These are phyloP conservation scores for Phrynosoma platyrhinos DNA, from an alignment of 2,113 vertebrate genomes.

Conservation along the genomic window DNA sequence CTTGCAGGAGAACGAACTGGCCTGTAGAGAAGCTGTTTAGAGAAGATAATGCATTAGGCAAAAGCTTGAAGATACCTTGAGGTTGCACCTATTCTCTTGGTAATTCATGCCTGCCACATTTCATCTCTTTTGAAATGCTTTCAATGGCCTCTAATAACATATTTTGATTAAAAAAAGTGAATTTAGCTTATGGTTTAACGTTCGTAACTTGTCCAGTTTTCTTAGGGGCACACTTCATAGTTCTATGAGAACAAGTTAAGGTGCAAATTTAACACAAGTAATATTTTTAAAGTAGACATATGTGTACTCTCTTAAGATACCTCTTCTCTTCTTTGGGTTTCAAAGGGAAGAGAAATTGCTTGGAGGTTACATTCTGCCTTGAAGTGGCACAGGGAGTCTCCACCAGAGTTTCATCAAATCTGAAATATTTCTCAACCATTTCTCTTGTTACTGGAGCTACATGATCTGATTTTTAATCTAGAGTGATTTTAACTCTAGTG, in stretches of 20 bases:
- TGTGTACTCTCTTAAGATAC: too few species aligned
- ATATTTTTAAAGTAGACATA: background rate
- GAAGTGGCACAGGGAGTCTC: too few species aligned
- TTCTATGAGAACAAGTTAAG: background rate
- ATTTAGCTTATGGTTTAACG: background rate
- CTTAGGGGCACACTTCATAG: background rate
- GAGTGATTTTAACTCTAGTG: too few species aligned
- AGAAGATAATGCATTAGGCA: background rate
- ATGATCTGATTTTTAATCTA: too few species aligned
- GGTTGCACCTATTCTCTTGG: background rate
- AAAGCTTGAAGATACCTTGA: background rate
- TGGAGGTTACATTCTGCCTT: too few species aligned
- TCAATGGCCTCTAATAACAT: background rate
- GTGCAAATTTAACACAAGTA: background rate
- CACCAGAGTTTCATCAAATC: too few species aligned
- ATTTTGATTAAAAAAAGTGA: background rate
- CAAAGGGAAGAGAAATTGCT: too few species aligned
- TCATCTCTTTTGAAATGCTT: background rate
- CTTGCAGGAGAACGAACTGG: background rate
- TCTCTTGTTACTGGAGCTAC: too few species aligned
- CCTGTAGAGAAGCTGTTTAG: conserved; percentile 18
- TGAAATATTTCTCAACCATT: too few species aligned
- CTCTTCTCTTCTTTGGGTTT: too few species aligned
- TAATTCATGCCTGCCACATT: background rate
- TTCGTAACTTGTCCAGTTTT: background rate